These are phyloP conservation scores for Acomys russatus DNA, from an alignment of 2,797 vertebrate genomes.

Conservation along the genomic window DNA sequence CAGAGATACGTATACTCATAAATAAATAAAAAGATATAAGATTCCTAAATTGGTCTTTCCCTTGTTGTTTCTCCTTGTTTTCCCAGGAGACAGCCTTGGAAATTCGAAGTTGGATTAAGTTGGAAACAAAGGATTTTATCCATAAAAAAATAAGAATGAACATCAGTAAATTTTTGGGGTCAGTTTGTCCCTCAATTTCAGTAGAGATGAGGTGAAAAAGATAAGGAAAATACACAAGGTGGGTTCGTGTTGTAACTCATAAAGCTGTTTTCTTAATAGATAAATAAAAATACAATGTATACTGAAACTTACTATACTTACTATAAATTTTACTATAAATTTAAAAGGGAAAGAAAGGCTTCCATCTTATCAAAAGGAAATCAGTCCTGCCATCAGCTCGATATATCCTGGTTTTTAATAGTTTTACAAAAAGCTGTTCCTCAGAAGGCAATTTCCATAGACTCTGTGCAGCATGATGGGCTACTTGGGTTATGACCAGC, in stretches of 20 bases:
- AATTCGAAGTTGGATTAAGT: not conserved
- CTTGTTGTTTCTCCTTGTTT: too few species aligned
- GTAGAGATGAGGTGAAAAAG: not conserved
- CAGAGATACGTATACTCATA: not conserved
- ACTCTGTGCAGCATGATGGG: not conserved
- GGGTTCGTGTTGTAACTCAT: not conserved
- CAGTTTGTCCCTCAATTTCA: not conserved
- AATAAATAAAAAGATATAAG: not conserved
- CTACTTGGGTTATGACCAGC: slow-evolving; percentile 4
- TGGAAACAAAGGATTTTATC: slow-evolving; percentile 6
- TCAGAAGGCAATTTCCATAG: slow-evolving; percentile 14
- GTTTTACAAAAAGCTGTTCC: not conserved
- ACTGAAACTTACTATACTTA: not conserved
- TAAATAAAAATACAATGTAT: not conserved
- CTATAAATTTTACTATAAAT: not conserved
- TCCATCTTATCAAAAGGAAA: not conserved
- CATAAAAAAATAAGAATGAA: not conserved
- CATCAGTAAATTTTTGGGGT: not conserved
- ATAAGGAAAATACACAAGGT: not conserved
- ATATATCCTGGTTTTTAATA: not conserved
- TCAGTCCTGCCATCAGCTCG: not conserved
- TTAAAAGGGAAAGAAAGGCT: not conserved
- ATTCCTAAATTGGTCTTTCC: not conserved
- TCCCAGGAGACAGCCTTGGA: too few species aligned
- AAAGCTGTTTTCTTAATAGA: slow-evolving; percentile 22